A percentile compares a stretch with the other conserved stretches of the same genome.
phyloP scores from a whole-genome alignment of 2,888 invertebrate species.

The Cosmia trapezina region DNA sequence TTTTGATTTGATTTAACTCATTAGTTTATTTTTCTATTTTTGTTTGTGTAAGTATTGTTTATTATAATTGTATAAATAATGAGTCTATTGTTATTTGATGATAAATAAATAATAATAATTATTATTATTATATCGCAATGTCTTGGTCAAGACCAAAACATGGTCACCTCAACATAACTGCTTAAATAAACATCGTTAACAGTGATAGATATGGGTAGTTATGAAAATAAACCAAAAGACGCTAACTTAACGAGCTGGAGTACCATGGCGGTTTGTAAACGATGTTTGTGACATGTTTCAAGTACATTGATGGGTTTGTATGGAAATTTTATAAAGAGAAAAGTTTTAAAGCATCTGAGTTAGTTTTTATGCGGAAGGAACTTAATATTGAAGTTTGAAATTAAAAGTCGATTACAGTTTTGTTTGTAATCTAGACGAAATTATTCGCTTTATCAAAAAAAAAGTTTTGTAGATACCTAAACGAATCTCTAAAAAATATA shows the following conservation, averaged over 20 bases:
- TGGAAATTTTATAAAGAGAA: neutral
- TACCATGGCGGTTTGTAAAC: slow-evolving; percentile 64
- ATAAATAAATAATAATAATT: no score
- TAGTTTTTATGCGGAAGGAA: neutral
- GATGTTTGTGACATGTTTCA: slow-evolving; percentile 6
- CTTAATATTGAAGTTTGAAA: neutral
- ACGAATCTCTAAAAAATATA: no score
- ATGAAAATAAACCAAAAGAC: slow-evolving; percentile 89
- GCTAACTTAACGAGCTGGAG: slow-evolving; percentile 83
- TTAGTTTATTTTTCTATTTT: no score
- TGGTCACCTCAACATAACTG: slow-evolving; percentile 79
- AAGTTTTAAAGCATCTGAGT: no score
- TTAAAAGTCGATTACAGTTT: neutral
- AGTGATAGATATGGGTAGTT: slow-evolving; percentile 90
- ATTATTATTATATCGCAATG: neutral
- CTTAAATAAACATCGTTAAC: slow-evolving; percentile 91
- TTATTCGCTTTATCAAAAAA: neutral
- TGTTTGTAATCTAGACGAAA: neutral
- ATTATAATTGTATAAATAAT: no score
- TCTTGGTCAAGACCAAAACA: slow-evolving; percentile 30
- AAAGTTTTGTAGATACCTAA: no score
- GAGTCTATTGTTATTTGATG: no score
- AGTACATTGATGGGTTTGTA: slow-evolving; percentile 68
- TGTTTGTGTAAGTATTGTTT: no score
- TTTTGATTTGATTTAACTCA: no score